Conservation (phyloP, 2,888 invertebrate species). For the Tethea ocularis region DNA sequence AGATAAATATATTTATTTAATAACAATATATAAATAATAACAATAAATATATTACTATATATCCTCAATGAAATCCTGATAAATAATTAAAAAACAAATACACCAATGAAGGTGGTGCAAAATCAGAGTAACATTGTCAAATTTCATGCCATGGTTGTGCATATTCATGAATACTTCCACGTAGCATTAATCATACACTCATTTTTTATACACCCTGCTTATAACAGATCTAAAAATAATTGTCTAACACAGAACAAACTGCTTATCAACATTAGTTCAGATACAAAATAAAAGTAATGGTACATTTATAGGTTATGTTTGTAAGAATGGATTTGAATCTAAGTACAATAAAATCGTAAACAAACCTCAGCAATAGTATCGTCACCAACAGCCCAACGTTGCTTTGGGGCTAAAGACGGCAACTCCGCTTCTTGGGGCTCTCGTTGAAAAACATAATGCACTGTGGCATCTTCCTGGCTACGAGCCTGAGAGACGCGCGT, state of each 20-base stretch:
- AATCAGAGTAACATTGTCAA: too few relatives aligned
- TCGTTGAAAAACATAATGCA: constrained; percentile 94
- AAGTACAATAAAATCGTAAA: constrained; percentile 35
- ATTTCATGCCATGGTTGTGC: too few relatives aligned
- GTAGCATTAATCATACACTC: too few relatives aligned
- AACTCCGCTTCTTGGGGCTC: constrained; percentile 92
- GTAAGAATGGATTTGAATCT: constrained; percentile 9
- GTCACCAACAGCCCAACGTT: constrained; percentile 95
- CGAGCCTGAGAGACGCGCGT: constrained; percentile 87
- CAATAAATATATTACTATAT: constrained; percentile 18
- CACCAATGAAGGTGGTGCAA: too few relatives aligned
- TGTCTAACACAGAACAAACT: too few relatives aligned
- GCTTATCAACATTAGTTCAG: too few relatives aligned
- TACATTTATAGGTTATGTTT: constrained; percentile 40
- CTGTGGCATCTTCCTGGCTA: constrained; percentile 93
- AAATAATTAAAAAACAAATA: neutral
- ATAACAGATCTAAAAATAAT: too few relatives aligned
- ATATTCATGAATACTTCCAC: too few relatives aligned
- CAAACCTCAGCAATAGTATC: constrained; percentile 94
- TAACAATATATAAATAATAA: constrained; percentile 24
- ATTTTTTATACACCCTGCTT: too few relatives aligned
- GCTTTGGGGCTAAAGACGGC: constrained; percentile 88
- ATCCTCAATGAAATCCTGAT: neutral
- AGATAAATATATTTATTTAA: neutral
- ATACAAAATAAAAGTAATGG: too few relatives aligned